Base-by-base conservation (phyloP, 2,797 vertebrate genomes). In the Fringilla coelebs region DNA sequence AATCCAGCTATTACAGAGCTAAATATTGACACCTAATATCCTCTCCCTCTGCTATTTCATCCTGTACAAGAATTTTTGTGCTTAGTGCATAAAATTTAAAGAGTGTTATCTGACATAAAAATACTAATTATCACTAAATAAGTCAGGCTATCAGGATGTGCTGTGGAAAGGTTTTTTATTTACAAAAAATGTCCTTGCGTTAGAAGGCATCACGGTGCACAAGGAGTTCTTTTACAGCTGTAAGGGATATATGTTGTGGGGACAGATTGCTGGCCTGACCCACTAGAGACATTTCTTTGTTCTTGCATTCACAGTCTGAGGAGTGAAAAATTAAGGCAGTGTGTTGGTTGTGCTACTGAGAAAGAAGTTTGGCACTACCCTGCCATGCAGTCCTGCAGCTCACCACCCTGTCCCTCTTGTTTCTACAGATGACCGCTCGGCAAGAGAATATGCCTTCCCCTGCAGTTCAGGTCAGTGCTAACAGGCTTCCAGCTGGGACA, bases 401-500 rank as follows among this genome's bases (percentile, higher is more conserved):
- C 51, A 89, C 32, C 28, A 18, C 22, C 4, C n/a, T 51, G 49
- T 94, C 66, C 61, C 70, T 60, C 90, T 91, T 76, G n/a, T 75
- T 84, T 57, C 81, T 52, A 45, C 93, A 98, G 97, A 91, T 48
- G 97, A 97, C 46, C 28, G 7, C 11, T 57, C 62, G 4, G 85
- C 88, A 74, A 48, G 66, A 90, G 94, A 97, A 52, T 97, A 97
- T 10, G 48, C 71, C 34, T 94, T 95, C 51, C 95, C 91, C 52
- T 97, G 96, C 85, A 78, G 72, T 31, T 91, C 90, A 97, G 96
- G 94, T 97, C 61, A 96, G 93, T 84, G 63, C 57, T 38, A 52
- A 58, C n/a, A 63, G 54, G 24, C 34, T 84, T 41, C 41, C 87
- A 57, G 16, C 17, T 62, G 45, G 62, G 90, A 57, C 15, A 68